Conservation (phyloP, 92 coral and sea anemone species). For the Zoanthus solanderi region DNA sequence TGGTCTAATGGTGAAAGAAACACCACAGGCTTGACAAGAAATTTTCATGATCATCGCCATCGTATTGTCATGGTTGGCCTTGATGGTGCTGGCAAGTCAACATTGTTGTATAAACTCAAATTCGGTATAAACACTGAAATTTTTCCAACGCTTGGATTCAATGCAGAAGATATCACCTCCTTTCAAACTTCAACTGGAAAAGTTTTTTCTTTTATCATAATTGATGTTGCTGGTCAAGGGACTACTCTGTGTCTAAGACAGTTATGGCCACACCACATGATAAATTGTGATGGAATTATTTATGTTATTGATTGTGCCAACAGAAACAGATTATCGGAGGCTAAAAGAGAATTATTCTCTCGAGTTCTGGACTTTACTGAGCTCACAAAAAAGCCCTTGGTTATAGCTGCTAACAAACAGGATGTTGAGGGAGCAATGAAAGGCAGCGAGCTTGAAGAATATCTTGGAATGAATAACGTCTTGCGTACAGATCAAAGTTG, state of each 20-base stretch:
- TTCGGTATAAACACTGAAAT: slow-evolving; percentile 15
- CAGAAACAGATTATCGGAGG: slow-evolving; percentile 15
- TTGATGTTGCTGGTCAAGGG: slow-evolving; percentile 21
- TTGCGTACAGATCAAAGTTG: background rate
- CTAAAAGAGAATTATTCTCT: slow-evolving; percentile 22
- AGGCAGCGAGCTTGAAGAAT: slow-evolving; percentile 13
- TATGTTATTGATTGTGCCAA: slow-evolving; percentile 37
- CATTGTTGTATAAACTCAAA: slow-evolving; percentile 12
- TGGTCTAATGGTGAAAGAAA: background rate
- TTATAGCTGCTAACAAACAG: slow-evolving; percentile 37
- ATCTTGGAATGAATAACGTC: background rate
- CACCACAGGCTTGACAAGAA: background rate
- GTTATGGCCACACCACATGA: slow-evolving; percentile 23
- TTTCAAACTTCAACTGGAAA: slow-evolving; percentile 20
- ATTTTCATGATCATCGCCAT: background rate
- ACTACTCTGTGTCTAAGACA: background rate
- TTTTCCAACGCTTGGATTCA: slow-evolving; percentile 23
- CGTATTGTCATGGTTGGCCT: slow-evolving; percentile 30
- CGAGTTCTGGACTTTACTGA: slow-evolving; percentile 25
- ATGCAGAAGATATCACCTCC: slow-evolving; percentile 6
- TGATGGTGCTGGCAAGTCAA: slow-evolving; percentile 35
- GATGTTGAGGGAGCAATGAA: slow-evolving; percentile 30
- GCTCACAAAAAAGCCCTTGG: slow-evolving; percentile 1
- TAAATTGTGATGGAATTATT: slow-evolving; percentile 13
- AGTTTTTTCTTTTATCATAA: background rate